These are phyloP conservation scores for Drosophila nr. perissopoda DNA, from an alignment of 2,888 invertebrate species.

Conservation along the genomic window DNA sequence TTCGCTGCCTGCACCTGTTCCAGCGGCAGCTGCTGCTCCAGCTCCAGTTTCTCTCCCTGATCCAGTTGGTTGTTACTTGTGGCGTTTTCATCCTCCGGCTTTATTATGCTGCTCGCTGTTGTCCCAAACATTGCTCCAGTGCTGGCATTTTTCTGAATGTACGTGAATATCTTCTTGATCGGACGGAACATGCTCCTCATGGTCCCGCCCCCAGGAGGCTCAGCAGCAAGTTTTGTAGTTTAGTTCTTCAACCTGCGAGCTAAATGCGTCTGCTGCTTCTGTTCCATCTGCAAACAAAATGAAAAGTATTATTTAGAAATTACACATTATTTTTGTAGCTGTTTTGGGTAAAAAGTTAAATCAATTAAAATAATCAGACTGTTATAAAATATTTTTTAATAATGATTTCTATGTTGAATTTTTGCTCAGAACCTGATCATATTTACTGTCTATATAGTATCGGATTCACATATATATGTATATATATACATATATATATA, in stretches of 20 bases:
- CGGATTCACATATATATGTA: background rate
- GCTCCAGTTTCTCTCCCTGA: constrained; percentile 3
- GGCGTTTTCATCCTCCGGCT: constrained; percentile 34
- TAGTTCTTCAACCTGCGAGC: constrained; percentile 29
- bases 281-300: constrained; percentile 33
- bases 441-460: background rate
- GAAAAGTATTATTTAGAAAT: background rate
- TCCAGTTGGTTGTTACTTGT: background rate
- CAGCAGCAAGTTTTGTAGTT: constrained; percentile 17
- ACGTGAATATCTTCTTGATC: constrained; percentile 84
- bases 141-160: constrained; percentile 84
- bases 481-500: background rate
- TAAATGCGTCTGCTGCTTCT: constrained; percentile 18
- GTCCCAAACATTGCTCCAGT: constrained; percentile 81
- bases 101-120: constrained; percentile 48
- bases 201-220: constrained; percentile 39
- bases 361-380: background rate
- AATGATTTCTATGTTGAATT: background rate
- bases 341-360: background rate
- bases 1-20: constrained; percentile 12
- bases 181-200: constrained; percentile 83
- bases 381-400: background rate
- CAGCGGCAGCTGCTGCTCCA: constrained; percentile 16
- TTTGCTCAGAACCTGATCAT: background rate
- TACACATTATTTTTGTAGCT: background rate